phyloP scores from a whole-genome alignment of 2,113 vertebrate species.

The Theropithecus gelada region DNA sequence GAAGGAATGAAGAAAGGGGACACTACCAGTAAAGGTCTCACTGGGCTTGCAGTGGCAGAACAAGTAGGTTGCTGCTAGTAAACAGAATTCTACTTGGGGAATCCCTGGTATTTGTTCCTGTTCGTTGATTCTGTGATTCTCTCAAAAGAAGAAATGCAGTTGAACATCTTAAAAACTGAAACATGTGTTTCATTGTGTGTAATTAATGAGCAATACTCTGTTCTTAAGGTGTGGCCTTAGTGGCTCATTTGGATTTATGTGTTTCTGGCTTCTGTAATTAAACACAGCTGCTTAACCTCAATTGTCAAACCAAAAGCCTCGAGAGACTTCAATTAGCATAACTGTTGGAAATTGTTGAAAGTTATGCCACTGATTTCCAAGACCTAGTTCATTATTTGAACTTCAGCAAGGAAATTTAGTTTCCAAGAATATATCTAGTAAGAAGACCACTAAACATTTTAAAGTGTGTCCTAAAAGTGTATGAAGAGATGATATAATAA shows the following conservation, averaged over 20 bases:
- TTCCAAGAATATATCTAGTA: conserved; percentile 23
- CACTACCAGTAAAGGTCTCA: neutral
- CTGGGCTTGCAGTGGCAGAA: neutral
- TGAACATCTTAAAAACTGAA: neutral
- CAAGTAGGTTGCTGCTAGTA: neutral
- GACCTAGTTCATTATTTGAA: neutral
- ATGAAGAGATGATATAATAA: neutral
- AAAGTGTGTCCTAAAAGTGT: neutral
- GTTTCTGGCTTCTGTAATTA: conserved; percentile 37
- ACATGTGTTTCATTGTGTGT: neutral
- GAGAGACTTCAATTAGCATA: conserved; percentile 23
- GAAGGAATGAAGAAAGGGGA: neutral
- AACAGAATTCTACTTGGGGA: neutral
- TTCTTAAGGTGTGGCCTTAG: neutral
- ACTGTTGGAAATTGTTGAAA: neutral
- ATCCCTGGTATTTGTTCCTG: neutral
- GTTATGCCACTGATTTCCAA: conserved; percentile 2
- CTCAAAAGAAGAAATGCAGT: neutral
- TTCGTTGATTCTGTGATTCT: neutral
- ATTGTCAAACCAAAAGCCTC: neutral
- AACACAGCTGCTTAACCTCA: conserved; percentile 14
- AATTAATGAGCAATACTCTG: neutral
- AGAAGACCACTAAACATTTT: neutral
- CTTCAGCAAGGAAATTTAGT: neutral
- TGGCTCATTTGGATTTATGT: neutral